Conservation (phyloP, 2,797 vertebrate genomes). For the Hipposideros larvatus region DNA sequence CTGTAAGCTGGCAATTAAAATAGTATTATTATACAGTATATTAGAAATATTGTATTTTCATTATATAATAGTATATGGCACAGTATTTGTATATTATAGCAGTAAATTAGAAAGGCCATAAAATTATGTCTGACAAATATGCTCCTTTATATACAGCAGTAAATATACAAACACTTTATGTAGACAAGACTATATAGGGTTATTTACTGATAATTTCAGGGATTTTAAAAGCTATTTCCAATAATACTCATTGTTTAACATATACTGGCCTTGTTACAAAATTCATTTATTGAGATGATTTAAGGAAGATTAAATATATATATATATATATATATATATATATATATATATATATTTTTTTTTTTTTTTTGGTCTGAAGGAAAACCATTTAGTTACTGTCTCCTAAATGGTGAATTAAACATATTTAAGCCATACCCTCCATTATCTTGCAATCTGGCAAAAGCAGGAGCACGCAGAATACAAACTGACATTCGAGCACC, state of each 20-base stretch:
- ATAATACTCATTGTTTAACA: not conserved
- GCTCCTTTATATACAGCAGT: not conserved
- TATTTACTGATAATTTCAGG: not conserved
- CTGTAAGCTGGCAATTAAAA: not conserved
- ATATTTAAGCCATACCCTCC: not conserved
- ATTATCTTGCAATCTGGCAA: not conserved
- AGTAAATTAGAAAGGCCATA: not conserved
- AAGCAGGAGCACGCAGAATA: not conserved
- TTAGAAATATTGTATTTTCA: not conserved
- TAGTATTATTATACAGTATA: not conserved
- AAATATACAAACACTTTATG: not conserved
- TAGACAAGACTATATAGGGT: not conserved
- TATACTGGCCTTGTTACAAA: not conserved
- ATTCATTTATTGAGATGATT: not conserved
- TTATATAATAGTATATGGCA: not conserved
- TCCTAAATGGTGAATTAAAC: not conserved
- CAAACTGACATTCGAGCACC: not conserved
- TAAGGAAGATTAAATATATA: not conserved
- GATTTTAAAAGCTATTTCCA: not conserved
- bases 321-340: too few relatives aligned
- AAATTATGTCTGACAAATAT: not conserved
- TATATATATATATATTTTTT: too few relatives aligned
- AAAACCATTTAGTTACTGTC: not conserved
- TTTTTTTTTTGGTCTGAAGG: not conserved
- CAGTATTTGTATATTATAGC: not conserved